Evolutionary conservation across 1,140 invertebrate species (phyloP).

Genomic region (Euwallacea fornicatus): DNA sequence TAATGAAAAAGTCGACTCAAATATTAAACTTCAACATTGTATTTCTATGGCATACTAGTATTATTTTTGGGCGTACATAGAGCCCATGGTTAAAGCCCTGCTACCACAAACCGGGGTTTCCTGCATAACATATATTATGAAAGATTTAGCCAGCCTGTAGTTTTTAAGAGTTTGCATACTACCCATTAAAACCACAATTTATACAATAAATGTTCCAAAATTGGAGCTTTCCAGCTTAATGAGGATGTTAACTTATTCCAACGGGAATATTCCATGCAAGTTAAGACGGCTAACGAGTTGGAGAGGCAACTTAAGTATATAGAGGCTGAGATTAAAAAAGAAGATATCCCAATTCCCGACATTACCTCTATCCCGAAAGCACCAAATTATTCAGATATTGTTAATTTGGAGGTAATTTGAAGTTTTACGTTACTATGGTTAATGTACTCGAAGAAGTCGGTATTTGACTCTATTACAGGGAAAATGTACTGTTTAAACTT

Average conservation of each 20-base stretch:
- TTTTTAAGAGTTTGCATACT: neutral
- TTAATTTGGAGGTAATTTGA: constrained; percentile 78
- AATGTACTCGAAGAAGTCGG: neutral
- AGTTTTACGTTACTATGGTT: neutral
- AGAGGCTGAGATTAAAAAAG: constrained; percentile 95
- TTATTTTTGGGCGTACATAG: too few species aligned
- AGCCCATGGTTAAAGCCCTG: too few species aligned
- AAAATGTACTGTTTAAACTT: neutral
- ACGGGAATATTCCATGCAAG: constrained; percentile 86
- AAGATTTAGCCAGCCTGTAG: neutral
- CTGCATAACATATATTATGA: neutral
- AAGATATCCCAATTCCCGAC: constrained; percentile 73
- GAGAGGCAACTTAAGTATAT: constrained; percentile 91
- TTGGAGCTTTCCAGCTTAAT: constrained; percentile 66
- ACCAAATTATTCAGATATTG: constrained; percentile 94
- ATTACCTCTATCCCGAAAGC: constrained; percentile 82
- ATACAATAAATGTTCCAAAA: neutral
- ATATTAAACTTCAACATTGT: too few species aligned
- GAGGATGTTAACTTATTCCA: constrained; percentile 82
- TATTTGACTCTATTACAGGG: neutral
- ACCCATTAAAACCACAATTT: constrained; percentile 1
- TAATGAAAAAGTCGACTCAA: too few species aligned
- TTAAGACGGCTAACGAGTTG: constrained; percentile 88
- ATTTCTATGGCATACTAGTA: too few species aligned
- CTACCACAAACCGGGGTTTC: too few species aligned